Conservation (phyloP, 1,140 invertebrate genomes). For the Odontomachus brunneus region DNA sequence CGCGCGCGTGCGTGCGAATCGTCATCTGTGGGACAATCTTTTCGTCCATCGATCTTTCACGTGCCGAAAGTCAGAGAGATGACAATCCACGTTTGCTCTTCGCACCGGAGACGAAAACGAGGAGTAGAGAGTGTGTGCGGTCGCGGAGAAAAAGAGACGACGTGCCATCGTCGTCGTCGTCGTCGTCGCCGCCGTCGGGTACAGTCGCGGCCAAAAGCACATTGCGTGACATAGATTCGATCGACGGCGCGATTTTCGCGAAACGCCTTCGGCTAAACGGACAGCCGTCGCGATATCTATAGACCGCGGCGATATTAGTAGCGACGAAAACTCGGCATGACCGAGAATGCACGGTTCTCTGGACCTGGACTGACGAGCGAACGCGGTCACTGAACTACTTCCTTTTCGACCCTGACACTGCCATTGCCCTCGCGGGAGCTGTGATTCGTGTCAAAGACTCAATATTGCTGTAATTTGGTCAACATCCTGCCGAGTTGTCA, state of each 20-base stretch:
- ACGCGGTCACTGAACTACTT: constrained; percentile 84
- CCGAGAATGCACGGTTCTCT: constrained; percentile 26
- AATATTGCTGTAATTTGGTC: constrained; percentile 74
- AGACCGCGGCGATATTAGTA: not conserved
- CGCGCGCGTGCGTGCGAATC: too few relatives aligned
- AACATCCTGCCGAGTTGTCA: constrained; percentile 46
- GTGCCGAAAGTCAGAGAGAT: too few relatives aligned
- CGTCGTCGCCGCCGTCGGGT: constrained; percentile 52
- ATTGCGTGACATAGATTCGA: constrained; percentile 78
- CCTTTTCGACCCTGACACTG: constrained; percentile 85
- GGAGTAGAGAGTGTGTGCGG: not conserved
- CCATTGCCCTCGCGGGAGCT: constrained; percentile 80
- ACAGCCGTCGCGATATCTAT: too few relatives aligned
- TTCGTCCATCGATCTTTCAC: too few relatives aligned
- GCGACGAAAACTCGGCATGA: not conserved
- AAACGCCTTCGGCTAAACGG: too few relatives aligned
- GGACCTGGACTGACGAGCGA: constrained; percentile 64
- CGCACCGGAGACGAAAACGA: not conserved
- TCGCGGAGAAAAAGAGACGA: constrained; percentile 21
- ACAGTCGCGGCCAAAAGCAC: constrained; percentile 78
- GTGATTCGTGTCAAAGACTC: constrained; percentile 79
- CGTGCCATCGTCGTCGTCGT: too few relatives aligned
- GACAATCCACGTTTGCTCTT: too few relatives aligned
- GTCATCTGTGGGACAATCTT: too few relatives aligned
- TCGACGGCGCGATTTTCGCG: constrained; percentile 56